Conservation (phyloP, 2,113 vertebrate genomes). For the Brienomyrus longianalis region DNA sequence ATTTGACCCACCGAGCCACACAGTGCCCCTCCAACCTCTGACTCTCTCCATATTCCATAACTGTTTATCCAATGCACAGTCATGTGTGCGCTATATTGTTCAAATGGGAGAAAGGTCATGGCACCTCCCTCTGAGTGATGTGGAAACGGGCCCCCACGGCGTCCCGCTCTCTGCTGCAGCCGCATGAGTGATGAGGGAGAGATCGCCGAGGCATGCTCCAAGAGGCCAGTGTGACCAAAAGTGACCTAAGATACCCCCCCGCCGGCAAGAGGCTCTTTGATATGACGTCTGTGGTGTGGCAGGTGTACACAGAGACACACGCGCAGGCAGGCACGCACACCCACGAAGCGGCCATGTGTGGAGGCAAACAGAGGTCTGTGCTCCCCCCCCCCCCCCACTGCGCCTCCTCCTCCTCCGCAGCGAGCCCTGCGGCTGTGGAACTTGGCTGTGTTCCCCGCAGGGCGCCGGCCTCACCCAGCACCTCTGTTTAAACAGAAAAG, state of each 20-base stretch:
- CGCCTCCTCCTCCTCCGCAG: background rate
- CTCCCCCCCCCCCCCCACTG: background rate
- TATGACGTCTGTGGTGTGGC: background rate
- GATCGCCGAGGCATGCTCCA: background rate
- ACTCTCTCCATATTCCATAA: background rate
- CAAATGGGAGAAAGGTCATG: background rate
- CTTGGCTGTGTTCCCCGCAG: conserved; percentile 12
- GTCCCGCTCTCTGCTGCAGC: background rate
- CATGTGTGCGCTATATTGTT: background rate
- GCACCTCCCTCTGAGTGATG: background rate
- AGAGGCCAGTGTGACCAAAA: background rate
- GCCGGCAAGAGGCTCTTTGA: background rate
- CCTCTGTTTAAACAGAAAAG: conserved; percentile 25
- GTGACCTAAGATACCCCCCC: background rate
- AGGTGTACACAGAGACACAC: background rate
- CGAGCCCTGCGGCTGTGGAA: conserved; percentile 14
- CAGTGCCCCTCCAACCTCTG: background rate
- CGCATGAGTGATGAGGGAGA: background rate
- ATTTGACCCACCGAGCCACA: background rate
- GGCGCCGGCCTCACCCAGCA: conserved; percentile 8
- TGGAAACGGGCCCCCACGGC: background rate
- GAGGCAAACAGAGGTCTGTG: conserved; percentile 11
- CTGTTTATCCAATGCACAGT: background rate
- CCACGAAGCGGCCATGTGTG: background rate
- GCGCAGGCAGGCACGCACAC: background rate